A percentile compares a stretch with the other conserved stretches of the same genome.
phyloP scores from a whole-genome alignment of 35 echinoderm and acorn worm genomes.

The Lytechinus variegatus region DNA sequence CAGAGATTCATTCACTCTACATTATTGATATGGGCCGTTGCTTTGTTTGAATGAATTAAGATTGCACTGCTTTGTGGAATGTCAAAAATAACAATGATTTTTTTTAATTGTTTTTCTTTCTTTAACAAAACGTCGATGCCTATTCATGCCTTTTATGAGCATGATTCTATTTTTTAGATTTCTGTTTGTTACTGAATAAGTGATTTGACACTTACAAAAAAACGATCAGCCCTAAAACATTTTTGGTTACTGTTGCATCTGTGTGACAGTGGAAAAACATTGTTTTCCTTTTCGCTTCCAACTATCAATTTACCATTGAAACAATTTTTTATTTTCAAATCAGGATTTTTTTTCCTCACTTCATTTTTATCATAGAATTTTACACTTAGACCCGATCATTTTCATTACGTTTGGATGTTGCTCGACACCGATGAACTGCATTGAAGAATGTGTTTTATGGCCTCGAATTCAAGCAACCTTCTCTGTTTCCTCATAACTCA shows the following conservation, averaged over 20 bases:
- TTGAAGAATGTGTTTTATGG: neutral
- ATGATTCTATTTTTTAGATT: neutral
- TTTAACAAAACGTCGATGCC: neutral
- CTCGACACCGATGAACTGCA: neutral
- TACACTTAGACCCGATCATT: neutral
- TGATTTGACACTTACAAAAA: neutral
- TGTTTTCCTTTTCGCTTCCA: no score
- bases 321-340: no score
- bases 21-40: neutral
- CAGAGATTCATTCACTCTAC: neutral
- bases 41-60: neutral
- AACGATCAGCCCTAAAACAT: no score
- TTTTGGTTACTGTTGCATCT: no score
- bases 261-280: no score
- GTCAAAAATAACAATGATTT: neutral
- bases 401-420: neutral
- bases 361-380: neutral
- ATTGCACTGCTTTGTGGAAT: slow-evolving; percentile 19
- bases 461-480: neutral
- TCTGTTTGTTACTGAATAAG: neutral
- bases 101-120: neutral
- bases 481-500: neutral
- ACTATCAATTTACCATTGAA: no score
- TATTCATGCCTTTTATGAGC: neutral
- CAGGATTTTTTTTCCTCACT: neutral